These are phyloP conservation scores for Leptinotarsa juncta DNA, from an alignment of 2,888 invertebrate genomes.

Conservation along the genomic window DNA sequence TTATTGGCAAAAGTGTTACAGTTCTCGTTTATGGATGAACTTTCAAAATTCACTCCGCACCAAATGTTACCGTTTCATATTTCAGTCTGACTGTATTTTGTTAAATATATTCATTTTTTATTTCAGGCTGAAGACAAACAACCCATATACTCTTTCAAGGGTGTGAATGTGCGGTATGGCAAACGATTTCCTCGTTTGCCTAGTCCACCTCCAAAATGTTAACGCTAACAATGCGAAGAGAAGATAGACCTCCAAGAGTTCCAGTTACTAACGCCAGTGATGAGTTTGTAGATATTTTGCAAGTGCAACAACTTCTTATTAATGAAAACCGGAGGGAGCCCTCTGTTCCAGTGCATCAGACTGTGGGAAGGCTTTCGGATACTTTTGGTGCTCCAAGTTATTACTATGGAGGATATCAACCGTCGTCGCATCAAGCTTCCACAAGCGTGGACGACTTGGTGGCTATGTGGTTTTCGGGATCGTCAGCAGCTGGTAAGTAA, in stretches of 20 bases:
- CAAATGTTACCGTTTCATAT: background rate
- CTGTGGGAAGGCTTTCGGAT: conserved; percentile 28
- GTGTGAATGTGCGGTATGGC: conserved; percentile 66
- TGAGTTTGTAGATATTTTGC: conserved; percentile 87
- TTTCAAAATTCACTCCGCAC: too few relatives aligned
- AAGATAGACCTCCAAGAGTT: conserved; percentile 61
- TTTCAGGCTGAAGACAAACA: conserved; percentile 19
- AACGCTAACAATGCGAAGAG: conserved; percentile 77
- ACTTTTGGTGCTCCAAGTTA: conserved; percentile 40
- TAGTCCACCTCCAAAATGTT: conserved; percentile 60
- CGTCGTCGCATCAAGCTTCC: conserved; percentile 49
- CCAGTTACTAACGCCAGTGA: conserved; percentile 63
- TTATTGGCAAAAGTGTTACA: too few relatives aligned
- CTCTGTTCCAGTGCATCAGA: conserved; percentile 54
- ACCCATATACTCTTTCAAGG: background rate
- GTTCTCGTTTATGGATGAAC: too few relatives aligned
- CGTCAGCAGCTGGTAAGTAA: conserved; percentile 63
- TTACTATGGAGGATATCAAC: conserved; percentile 49
- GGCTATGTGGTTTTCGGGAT: conserved; percentile 79
- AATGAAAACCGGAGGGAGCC: conserved; percentile 46
- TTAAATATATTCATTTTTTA: background rate
- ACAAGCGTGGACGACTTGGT: conserved; percentile 81
- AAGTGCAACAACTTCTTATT: conserved; percentile 67
- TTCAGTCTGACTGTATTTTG: background rate
- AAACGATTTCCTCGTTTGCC: conserved; percentile 53